phyloP scores from a whole-genome alignment of 30 jellyfish, hydroid and myxozoan species.

The Cassiopea xamachana region DNA sequence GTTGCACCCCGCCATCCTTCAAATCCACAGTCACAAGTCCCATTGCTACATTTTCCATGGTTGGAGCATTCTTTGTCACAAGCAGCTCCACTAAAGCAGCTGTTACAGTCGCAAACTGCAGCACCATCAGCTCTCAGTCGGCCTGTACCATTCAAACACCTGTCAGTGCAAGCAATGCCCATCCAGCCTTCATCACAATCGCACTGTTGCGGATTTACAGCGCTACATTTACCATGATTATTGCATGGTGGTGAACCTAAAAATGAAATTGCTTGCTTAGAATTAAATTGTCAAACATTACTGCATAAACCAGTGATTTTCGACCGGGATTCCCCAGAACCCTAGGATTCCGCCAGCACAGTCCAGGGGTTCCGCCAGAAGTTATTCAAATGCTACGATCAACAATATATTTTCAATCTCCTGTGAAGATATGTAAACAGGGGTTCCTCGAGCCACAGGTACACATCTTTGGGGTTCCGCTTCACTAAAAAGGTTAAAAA shows the following conservation, averaged over 20 bases:
- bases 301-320: no score
- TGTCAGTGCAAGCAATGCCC: conserved; percentile 70
- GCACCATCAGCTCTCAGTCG: conserved; percentile 56
- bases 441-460: no score
- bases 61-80: conserved; percentile 71
- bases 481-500: no score
- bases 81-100: conserved; percentile 66
- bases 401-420: no score
- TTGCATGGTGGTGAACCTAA: conserved; percentile 73
- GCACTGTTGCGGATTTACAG: conserved; percentile 57
- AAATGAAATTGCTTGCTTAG: not conserved
- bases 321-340: no score
- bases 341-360: no score
- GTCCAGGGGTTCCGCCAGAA: no score
- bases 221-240: conserved; percentile 63
- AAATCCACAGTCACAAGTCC: conserved; percentile 70
- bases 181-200: conserved; percentile 74
- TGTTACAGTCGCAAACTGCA: conserved; percentile 65
- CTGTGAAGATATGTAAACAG: no score
- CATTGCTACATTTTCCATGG: conserved; percentile 58
- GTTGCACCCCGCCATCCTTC: conserved; percentile 75
- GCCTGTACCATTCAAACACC: conserved; percentile 64
- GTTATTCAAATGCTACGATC: no score
- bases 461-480: no score
- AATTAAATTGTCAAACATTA: not conserved